Evolutionary conservation across 2,797 vertebrate species (phyloP).

Genomic region (Microctenopoma steveboyesi): DNA sequence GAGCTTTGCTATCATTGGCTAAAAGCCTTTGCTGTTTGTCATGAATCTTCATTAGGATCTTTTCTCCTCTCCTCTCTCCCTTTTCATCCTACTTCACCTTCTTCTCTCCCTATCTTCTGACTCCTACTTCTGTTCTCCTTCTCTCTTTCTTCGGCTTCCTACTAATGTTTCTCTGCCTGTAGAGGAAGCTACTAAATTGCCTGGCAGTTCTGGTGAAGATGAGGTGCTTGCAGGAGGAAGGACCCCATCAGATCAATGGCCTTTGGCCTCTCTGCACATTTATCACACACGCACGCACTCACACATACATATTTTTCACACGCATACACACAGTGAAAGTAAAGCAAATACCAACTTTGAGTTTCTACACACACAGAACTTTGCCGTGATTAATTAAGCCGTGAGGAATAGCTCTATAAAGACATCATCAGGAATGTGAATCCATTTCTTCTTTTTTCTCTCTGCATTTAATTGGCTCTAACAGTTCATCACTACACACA

Average conservation of each 20-base stretch:
- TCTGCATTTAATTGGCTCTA: conserved; percentile 79
- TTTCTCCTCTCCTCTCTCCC: conserved; percentile 6
- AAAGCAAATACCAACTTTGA: conserved; percentile 44
- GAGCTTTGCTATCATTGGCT: conserved; percentile 29
- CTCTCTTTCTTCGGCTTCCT: background rate
- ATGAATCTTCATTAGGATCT: conserved; percentile 54
- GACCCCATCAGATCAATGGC: conserved; percentile 63
- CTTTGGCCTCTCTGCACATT: conserved; percentile 65
- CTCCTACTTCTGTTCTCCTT: background rate
- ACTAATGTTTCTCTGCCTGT: conserved; percentile 16
- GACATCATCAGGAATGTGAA: conserved; percentile 73
- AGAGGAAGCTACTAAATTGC: conserved; percentile 51
- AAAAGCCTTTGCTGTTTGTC: conserved; percentile 40
- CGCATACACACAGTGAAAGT: conserved; percentile 15
- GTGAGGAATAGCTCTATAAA: conserved; percentile 76
- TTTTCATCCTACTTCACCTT: background rate
- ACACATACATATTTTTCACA: conserved; percentile 30
- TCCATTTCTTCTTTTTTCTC: conserved; percentile 56
- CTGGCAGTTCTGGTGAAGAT: conserved; percentile 47
- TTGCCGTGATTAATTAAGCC: conserved; percentile 80
- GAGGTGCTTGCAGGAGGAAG: conserved; percentile 39
- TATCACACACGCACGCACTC: conserved; percentile 43
- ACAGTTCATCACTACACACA: conserved; percentile 61
- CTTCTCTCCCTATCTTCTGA: background rate
- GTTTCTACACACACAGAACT: conserved; percentile 25